A percentile compares a stretch with the other conserved stretches of the same genome.
These are phyloP conservation scores for Drosophila aff. DNA, from an alignment of 1,140 invertebrate genomes.

Conservation along the genomic window DNA sequence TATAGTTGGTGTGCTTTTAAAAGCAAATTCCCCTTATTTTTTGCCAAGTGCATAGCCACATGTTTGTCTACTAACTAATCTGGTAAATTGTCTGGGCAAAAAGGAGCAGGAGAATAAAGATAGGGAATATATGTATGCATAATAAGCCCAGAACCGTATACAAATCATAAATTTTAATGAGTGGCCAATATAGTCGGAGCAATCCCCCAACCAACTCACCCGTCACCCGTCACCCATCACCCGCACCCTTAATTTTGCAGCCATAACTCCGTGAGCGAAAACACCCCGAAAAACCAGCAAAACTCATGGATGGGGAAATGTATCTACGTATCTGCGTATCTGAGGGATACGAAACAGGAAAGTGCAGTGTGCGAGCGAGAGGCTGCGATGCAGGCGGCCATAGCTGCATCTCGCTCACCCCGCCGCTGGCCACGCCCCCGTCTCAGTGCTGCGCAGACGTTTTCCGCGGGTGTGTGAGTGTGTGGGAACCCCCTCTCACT, in stretches of 20 bases:
- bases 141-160: constrained; percentile 73
- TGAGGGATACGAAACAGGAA: constrained; percentile 24
- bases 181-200: constrained; percentile 41
- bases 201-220: background rate
- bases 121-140: constrained; percentile 56
- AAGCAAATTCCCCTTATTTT: background rate
- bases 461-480: constrained; percentile 33
- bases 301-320: constrained; percentile 13
- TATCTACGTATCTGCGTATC: constrained; percentile 15
- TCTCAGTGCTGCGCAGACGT: constrained; percentile 63
- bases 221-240: background rate
- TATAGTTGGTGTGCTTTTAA: no score
- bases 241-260: constrained; percentile 10
- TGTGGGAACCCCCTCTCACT: constrained; percentile 51
- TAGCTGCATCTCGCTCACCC: constrained; percentile 55
- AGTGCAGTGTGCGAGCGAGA: constrained; percentile 70
- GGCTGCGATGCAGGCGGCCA: constrained; percentile 43
- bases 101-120: constrained; percentile 28
- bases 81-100: constrained; percentile 76
- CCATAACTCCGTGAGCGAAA: constrained; percentile 25
- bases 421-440: constrained; percentile 58
- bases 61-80: constrained; percentile 75
- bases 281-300: constrained; percentile 28
- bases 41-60: constrained; percentile 1
- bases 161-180: constrained; percentile 84